Percentiles rank a stretch among this genome's conserved stretches.
These are phyloP conservation scores for Drosophila tsacasi DNA, from an alignment of 1,140 invertebrate genomes.

Conservation along the genomic window DNA sequence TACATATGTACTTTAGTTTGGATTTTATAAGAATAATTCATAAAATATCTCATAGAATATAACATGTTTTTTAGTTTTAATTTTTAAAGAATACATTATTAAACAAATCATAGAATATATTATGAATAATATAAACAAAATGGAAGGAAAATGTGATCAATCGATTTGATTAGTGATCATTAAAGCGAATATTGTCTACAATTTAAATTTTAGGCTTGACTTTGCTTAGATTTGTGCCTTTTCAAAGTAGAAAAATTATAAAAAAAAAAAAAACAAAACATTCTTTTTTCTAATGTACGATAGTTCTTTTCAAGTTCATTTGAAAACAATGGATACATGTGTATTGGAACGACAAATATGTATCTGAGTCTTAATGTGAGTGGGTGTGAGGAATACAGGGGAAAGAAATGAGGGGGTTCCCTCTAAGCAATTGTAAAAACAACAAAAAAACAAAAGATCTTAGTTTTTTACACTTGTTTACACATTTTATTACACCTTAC, in stretches of 20 bases:
- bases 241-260: neutral
- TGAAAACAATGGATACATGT: slow-evolving; percentile 14
- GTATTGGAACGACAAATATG: slow-evolving; percentile 14
- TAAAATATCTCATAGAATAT: neutral
- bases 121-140: neutral
- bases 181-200: neutral
- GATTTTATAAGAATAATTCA: neutral
- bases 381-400: neutral
- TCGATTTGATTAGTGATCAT: neutral
- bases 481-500: neutral
- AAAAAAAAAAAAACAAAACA: no score
- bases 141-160: neutral
- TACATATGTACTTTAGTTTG: neutral
- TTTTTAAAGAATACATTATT: no score
- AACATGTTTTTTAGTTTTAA: no score
- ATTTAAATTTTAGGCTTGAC: neutral
- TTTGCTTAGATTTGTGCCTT: neutral
- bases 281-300: neutral
- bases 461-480: neutral
- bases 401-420: neutral
- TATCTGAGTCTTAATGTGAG: neutral
- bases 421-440: neutral
- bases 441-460: neutral
- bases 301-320: neutral
- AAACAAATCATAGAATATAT: neutral